These are phyloP conservation scores for Emydoidea blandingii DNA, from an alignment of 2,797 vertebrate species.

Conservation along the genomic window DNA sequence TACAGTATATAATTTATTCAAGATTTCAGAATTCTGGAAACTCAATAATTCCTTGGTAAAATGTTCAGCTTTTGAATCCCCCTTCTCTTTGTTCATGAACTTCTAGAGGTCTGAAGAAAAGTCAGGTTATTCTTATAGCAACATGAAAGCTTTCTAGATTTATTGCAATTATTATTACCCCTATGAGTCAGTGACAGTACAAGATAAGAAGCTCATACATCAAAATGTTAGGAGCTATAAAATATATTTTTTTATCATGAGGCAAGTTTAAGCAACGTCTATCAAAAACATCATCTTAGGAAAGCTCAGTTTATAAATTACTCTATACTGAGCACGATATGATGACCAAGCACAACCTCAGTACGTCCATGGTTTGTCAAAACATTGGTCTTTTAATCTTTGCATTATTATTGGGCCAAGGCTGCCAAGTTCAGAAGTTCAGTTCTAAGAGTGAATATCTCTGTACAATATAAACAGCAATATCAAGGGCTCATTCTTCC, in stretches of 20 bases:
- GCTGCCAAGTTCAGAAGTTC: neutral
- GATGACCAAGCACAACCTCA: neutral
- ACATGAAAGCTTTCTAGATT: neutral
- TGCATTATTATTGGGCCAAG: neutral
- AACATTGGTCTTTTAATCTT: neutral
- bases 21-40: neutral
- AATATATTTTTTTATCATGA: neutral
- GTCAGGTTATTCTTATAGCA: neutral
- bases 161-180: neutral
- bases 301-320: neutral
- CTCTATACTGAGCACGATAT: neutral
- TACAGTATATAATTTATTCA: neutral
- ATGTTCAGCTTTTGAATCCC: neutral
- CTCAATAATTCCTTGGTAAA: neutral
- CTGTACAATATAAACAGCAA: neutral
- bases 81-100: neutral
- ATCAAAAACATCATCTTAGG: neutral
- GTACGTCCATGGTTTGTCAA: neutral
- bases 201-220: conserved; percentile 62
- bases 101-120: rapidly evolving
- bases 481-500: neutral
- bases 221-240: rapidly evolving
- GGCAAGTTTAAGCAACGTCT: neutral
- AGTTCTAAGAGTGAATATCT: neutral
- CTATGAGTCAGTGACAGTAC: neutral